These are phyloP conservation scores for Ianthella basta DNA, from an alignment of 37 sponge, comb jelly and placozoan species.

Conservation along the genomic window DNA sequence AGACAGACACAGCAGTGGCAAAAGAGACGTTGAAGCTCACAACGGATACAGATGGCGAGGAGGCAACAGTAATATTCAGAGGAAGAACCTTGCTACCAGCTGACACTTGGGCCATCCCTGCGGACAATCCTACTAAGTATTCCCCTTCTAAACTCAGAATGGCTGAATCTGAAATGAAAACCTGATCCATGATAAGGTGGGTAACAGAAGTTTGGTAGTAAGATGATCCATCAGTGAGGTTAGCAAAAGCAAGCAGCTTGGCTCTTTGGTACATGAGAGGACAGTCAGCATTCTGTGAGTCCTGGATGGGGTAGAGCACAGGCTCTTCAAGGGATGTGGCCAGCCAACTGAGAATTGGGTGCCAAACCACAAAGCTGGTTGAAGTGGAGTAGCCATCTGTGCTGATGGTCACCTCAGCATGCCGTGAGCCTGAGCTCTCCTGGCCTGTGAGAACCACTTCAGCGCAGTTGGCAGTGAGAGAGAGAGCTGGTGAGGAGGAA, in stretches of 20 bases:
- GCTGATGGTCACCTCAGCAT: conserved; percentile 23
- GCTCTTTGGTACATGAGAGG: conserved; percentile 43
- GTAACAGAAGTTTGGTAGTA: conserved; percentile 34
- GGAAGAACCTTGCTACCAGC: conserved; percentile 32
- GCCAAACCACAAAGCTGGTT: conserved; percentile 60
- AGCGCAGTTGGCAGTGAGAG: conserved; percentile 42
- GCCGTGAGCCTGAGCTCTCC: conserved; percentile 30
- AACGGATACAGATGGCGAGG: conserved; percentile 5
- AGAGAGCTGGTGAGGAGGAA: conserved; percentile 18
- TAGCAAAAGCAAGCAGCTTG: conserved; percentile 34
- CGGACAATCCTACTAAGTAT: conserved; percentile 32
- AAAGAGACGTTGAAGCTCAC: conserved; percentile 45
- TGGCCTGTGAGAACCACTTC: conserved; percentile 27
- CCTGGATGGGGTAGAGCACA: conserved; percentile 31
- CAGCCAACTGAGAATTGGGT: conserved; percentile 30
- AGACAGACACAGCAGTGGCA: conserved; percentile 41
- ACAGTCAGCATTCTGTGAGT: conserved; percentile 25
- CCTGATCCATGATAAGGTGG: conserved; percentile 20
- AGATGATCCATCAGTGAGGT: conserved; percentile 56
- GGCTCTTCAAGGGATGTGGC: conserved; percentile 1
- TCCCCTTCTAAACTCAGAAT: conserved; percentile 36
- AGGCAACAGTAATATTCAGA: conserved; percentile 24
- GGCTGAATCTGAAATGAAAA: conserved; percentile 36
- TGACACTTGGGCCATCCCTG: conserved; percentile 55
- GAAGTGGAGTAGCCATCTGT: background rate